A percentile compares a stretch with the other conserved stretches of the same genome.
These are phyloP conservation scores for Caenorhabditis latens DNA, from an alignment of 1,140 invertebrate species.

Conservation along the genomic window DNA sequence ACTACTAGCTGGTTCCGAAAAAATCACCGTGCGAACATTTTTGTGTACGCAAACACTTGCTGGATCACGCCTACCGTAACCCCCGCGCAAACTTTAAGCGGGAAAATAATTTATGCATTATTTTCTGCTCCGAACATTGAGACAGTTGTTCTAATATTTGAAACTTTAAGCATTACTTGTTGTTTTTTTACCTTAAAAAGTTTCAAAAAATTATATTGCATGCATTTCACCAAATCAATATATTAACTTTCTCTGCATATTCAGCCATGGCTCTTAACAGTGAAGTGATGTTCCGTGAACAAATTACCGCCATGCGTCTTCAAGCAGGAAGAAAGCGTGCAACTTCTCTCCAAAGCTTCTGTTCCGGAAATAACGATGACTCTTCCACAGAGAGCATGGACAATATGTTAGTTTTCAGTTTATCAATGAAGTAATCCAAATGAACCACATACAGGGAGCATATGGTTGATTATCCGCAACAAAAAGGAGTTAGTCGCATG, in stretches of 20 bases:
- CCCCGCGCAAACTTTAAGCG: no score
- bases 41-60: no score
- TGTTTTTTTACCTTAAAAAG: no score
- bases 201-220: no score
- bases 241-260: background rate
- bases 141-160: no score
- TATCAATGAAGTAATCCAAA: background rate
- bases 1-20: no score
- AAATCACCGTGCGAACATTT: no score
- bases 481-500: slow-evolving; percentile 10
- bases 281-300: slow-evolving; percentile 25
- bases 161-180: no score
- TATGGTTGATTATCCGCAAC: slow-evolving; percentile 38
- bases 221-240: no score
- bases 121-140: no score
- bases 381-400: slow-evolving; percentile 11
- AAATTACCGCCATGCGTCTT: background rate
- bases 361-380: slow-evolving; percentile 29
- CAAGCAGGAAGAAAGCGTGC: slow-evolving; percentile 10
- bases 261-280: slow-evolving; percentile 27
- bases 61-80: no score
- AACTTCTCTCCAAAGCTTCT: slow-evolving; percentile 51
- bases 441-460: background rate
- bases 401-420: slow-evolving; percentile 1
- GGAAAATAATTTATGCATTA: no score